Base-by-base conservation (phyloP, 92 coral and sea anemone species). In the Virgularia gustaviana region DNA sequence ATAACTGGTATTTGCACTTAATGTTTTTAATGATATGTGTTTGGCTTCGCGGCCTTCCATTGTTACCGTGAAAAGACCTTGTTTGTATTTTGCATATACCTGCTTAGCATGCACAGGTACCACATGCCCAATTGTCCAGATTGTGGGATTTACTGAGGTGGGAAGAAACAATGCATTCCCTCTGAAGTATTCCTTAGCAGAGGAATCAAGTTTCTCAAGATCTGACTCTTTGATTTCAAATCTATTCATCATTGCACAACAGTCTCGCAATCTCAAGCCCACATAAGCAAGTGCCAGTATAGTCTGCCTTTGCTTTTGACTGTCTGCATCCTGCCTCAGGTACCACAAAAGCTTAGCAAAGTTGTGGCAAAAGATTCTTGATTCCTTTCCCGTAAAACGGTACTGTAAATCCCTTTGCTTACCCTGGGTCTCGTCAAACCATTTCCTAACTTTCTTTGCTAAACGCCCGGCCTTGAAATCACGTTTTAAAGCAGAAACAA, bases 21-120 rank as follows among this genome's bases (percentile, higher is more conserved):
- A 45, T 30, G 45, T 76, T 76, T 47, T 44, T 0, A 78, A 41
- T 53, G 70, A 64, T 16, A 80, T 59, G 58, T 80, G 85, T 15
- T 80, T 79, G 2, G 85, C 75, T 63, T 80, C 85, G 1, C 71
- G 45, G n/a, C 71, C 80, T 49, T 80, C 85, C 80, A 81, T 81
- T 33, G 83, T 79, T 0, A 79, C 83, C 19, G 52, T 11, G 63
- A 52, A 31, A 52, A 52, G 58, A 25, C 58, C 58, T 31, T 52
- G 58, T 6, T 9, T 15, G 27, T 15, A 52, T 31, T 52, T 52
- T 25, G 20, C 58, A 15, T 52, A 52, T 15, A 52, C 58, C 58
- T 52, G 58, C 58, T 15, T 52, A 20, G 58, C 58, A 52, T 52
- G 58, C 27, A 20, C 8, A 15, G 58, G 58, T 20, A 25, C 20